Evolutionary conservation across 2,888 invertebrate species (phyloP), one percentile per base, ranked within the genome.

Genomic region (Oscheius myriophilus): DNA sequence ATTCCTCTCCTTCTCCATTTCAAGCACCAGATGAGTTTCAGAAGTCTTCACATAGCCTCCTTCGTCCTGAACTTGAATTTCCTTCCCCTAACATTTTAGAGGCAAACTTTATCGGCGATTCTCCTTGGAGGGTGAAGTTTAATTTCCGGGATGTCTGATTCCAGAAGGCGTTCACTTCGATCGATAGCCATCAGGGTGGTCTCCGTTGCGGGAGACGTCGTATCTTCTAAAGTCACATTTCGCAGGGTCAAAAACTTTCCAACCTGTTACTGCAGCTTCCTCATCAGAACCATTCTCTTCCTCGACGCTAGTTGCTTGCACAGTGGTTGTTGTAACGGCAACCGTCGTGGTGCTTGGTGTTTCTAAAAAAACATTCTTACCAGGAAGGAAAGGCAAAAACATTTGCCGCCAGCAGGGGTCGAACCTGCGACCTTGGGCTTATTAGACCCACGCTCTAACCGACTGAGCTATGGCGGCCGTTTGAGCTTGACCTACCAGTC

Each of bases 361-460:
- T 33, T 33, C 33, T 33, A 33, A 33, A 33, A 3, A 33, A 33
- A 33, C 33, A 33, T n/a, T n/a, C n/a, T n/a, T n/a, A n/a, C n/a
- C n/a, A n/a, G n/a, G n/a, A n/a, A 33, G 9, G 3, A 33, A 33
- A 3, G 9, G 33, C 33, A 33, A 83, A 80, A 75, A 52, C 39
- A 65, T 81, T 81, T 84, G 84, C 83, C 83, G 81, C 81, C 80
- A 81, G 79, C 80, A 83, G 84, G 82, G 83, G 82, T 84, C 82
- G 83, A 83, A 83, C 83, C 83, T 84, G 81, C 79, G 83, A 84
- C 82, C 83, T 82, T 83, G 81, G 84, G 84, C 84, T 84, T 84
- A 83, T 84, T 84, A 84, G 83, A 84, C 83, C 84, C 81, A 84
- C 83, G 84, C 84, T 84, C 84, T 84, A 84, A 84, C 84, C 84